These are phyloP conservation scores for Rhysida immarginata DNA, from an alignment of 1,140 invertebrate genomes.

Conservation along the genomic window DNA sequence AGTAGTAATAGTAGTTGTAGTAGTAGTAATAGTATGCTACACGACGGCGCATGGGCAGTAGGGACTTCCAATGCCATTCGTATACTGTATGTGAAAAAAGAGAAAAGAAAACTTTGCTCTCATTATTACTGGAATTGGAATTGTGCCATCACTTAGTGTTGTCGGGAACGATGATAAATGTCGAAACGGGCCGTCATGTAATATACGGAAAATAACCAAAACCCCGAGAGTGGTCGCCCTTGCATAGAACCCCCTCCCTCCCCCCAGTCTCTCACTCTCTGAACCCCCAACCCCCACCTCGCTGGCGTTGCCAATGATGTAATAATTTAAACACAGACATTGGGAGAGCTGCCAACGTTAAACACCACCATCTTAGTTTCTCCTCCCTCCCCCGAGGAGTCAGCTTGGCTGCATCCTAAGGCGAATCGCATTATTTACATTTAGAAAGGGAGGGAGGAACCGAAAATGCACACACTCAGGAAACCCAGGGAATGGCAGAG, in stretches of 20 bases:
- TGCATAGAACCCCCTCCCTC: background rate
- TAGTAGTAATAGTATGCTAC: too few relatives aligned
- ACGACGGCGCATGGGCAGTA: background rate
- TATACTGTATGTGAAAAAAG: background rate
- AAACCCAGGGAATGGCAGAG: background rate
- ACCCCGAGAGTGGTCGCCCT: background rate
- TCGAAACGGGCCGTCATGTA: background rate
- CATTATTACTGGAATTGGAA: constrained; percentile 2
- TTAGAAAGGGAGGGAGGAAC: background rate
- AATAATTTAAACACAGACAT: background rate
- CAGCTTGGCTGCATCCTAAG: constrained; percentile 1
- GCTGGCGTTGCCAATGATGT: constrained; percentile 1
- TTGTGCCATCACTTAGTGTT: constrained; percentile 1
- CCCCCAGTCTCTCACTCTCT: too few relatives aligned
- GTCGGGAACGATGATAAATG: constrained; percentile 4
- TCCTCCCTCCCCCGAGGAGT: background rate
- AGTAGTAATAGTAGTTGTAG: too few relatives aligned
- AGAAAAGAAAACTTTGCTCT: background rate
- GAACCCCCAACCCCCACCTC: too few relatives aligned
- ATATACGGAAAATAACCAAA: constrained; percentile 2
- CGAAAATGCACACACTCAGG: too few relatives aligned
- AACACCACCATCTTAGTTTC: background rate
- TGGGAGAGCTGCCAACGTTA: constrained; percentile 4
- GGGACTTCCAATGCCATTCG: background rate
- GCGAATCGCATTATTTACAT: background rate